Conservation (phyloP, 1,140 invertebrate species). For the Psilanteris sp. region DNA sequence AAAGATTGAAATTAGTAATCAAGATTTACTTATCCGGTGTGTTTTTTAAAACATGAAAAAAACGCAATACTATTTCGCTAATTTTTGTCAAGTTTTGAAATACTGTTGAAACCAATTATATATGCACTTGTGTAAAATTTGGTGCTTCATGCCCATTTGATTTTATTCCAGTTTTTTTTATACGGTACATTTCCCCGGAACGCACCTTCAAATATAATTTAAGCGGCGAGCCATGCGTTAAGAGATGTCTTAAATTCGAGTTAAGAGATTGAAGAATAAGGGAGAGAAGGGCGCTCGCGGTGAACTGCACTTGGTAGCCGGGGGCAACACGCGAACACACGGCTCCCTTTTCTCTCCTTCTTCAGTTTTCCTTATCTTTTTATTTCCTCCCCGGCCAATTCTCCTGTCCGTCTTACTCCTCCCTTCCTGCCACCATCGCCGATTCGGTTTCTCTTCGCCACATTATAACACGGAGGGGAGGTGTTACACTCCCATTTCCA, state of each 20-base stretch:
- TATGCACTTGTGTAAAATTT: no score
- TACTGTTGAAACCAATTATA: no score
- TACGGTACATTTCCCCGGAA: conserved; percentile 9
- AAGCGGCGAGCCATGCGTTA: conserved; percentile 17
- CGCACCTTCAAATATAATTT: conserved; percentile 17
- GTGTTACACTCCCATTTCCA: conserved; percentile 44
- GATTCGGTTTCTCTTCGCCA: conserved; percentile 13
- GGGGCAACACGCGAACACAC: conserved; percentile 71
- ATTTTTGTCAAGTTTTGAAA: no score
- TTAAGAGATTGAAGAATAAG: conserved; percentile 55
- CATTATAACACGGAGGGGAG: conserved; percentile 25
- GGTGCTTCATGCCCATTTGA: no score
- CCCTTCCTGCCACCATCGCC: conserved; percentile 24
- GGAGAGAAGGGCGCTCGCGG: conserved; percentile 66
- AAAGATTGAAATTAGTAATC: no score
- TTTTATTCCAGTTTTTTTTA: no score
- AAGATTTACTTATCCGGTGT: no score
- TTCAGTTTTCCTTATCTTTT: conserved; percentile 46
- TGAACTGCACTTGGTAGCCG: conserved; percentile 68
- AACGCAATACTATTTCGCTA: no score
- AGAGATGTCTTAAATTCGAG: conserved; percentile 49
- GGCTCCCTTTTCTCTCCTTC: conserved; percentile 62
- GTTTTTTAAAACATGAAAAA: no score
- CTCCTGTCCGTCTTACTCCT: conserved; percentile 49
- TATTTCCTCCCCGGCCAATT: conserved; percentile 42